phyloP scores from a whole-genome alignment of 1,140 invertebrate species.

The Heterodera schachtii region DNA sequence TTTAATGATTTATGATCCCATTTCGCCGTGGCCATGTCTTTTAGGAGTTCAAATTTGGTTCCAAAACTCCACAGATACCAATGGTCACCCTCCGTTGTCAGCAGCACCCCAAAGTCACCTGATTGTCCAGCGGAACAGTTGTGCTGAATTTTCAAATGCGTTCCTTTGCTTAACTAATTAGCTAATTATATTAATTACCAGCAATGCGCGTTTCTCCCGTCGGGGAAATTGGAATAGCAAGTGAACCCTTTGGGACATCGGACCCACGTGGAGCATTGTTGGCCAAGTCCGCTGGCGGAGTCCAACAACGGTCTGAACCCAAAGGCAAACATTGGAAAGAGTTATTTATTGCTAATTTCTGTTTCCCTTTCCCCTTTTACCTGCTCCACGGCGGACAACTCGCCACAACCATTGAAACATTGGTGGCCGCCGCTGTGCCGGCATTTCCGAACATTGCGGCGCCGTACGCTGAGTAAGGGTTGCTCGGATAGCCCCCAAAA shows the following conservation, averaged over 20 bases:
- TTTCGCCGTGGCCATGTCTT: too few relatives aligned
- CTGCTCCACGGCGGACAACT: conserved; percentile 49
- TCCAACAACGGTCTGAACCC: conserved; percentile 40
- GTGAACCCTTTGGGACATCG: conserved; percentile 52
- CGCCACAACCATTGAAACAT: conserved; percentile 38
- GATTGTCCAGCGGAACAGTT: conserved; percentile 51
- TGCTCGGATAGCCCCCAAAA: neutral
- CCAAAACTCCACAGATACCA: too few relatives aligned
- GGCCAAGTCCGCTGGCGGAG: conserved; percentile 35
- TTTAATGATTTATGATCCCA: too few relatives aligned
- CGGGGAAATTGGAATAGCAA: conserved; percentile 55
- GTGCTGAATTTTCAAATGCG: neutral
- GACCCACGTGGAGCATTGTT: conserved; percentile 53
- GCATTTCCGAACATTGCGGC: neutral
- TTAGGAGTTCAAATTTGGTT: too few relatives aligned
- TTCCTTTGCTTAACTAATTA: too few relatives aligned
- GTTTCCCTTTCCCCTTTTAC: neutral
- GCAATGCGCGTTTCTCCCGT: conserved; percentile 53
- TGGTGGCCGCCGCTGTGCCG: neutral
- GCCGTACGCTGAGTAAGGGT: neutral
- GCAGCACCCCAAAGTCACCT: neutral
- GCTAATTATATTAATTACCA: conserved; percentile 13
- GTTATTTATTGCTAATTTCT: neutral
- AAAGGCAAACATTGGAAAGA: too few relatives aligned
- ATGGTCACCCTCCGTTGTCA: too few relatives aligned